A percentile compares a stretch with the other conserved stretches of the same genome.
phyloP scores from a whole-genome alignment of 2,113 vertebrate species.

The Barbus barbus region DNA sequence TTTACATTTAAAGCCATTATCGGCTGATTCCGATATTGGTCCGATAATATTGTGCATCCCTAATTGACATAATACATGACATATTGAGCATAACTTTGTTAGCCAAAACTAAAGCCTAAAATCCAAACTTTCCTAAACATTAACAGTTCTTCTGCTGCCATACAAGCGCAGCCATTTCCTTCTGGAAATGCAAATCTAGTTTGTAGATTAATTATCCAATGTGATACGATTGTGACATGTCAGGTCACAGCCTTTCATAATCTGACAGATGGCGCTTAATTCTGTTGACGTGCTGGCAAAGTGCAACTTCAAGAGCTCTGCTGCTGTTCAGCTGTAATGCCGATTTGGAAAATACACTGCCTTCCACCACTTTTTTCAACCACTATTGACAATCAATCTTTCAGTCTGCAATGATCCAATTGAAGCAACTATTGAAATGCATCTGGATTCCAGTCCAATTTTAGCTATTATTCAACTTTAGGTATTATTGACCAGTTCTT shows the following conservation, averaged over 20 bases:
- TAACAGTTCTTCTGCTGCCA: not conserved
- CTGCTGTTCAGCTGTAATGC: not conserved
- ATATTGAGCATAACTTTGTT: not conserved
- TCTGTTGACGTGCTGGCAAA: not conserved
- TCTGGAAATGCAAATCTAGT: slow-evolving; percentile 19
- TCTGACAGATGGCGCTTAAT: slow-evolving; percentile 21
- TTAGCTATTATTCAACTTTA: not conserved
- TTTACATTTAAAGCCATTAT: too few species aligned
- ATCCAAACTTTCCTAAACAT: not conserved
- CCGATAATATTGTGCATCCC: too few species aligned
- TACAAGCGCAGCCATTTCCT: not conserved
- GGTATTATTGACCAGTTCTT: not conserved
- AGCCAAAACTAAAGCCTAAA: not conserved
- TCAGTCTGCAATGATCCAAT: too few species aligned
- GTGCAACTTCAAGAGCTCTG: slow-evolving; percentile 2
- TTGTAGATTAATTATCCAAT: slow-evolving; percentile 14
- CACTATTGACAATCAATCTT: too few species aligned
- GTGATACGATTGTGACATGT: not conserved
- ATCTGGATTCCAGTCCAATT: not conserved
- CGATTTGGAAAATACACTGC: not conserved
- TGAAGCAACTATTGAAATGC: too few species aligned
- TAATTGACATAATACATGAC: not conserved
- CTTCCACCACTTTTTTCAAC: too few species aligned
- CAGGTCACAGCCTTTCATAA: slow-evolving; percentile 20
- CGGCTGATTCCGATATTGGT: too few species aligned